Percentiles rank a stretch among this genome's conserved stretches.
phyloP scores from a whole-genome alignment of 2,113 vertebrate genomes.

The Pituophis catenifer region DNA sequence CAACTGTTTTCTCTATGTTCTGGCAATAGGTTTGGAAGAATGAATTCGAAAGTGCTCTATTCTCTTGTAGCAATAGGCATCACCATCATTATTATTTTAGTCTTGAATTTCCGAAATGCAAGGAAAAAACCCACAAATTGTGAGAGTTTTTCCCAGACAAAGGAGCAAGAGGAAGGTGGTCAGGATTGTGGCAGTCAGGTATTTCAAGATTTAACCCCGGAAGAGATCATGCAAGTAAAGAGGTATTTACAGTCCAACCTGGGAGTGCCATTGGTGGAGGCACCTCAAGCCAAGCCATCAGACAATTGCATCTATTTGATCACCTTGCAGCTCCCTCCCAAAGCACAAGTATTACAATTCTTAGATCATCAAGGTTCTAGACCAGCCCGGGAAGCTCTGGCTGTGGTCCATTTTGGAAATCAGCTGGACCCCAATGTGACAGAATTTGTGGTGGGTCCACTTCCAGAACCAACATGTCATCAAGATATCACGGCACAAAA shows the following conservation, averaged over 20 bases:
- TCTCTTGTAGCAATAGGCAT: not conserved
- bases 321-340: not conserved
- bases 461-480: conserved; percentile 1
- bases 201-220: conserved; percentile 1
- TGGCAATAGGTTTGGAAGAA: not conserved
- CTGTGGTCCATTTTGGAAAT: not conserved
- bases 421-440: not conserved
- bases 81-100: not conserved
- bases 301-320: conserved; percentile 4
- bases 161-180: not conserved
- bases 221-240: not conserved
- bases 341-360: not conserved
- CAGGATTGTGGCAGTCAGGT: not conserved
- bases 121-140: not conserved
- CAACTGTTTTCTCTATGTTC: not conserved
- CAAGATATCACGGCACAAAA: not conserved
- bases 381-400: not conserved
- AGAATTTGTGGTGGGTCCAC: not conserved
- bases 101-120: not conserved
- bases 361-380: not conserved
- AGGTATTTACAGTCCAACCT: not conserved
- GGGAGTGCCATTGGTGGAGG: not conserved
- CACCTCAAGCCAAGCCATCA: not conserved
- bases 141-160: not conserved
- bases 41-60: not conserved